phyloP scores from a whole-genome alignment of 2,113 vertebrate genomes.

The Gallinago undulata region DNA sequence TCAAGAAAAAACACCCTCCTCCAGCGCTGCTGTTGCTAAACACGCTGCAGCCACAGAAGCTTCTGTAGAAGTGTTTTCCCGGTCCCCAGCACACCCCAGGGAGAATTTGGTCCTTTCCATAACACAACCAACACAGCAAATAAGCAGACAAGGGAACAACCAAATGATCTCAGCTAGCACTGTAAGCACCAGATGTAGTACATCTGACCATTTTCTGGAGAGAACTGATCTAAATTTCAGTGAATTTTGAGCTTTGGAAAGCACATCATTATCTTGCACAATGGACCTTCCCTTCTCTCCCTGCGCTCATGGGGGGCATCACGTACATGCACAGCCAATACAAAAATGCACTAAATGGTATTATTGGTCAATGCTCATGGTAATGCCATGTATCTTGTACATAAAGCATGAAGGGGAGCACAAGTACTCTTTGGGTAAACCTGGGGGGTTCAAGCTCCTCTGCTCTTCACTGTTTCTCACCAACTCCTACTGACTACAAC shows the following conservation, averaged over 20 bases:
- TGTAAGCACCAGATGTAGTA: neutral
- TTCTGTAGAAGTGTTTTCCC: neutral
- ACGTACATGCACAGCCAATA: rapidly evolving
- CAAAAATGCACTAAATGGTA: neutral
- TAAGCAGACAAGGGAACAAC: neutral
- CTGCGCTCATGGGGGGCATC: neutral
- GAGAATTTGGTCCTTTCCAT: rapidly evolving
- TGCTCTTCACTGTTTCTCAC: neutral
- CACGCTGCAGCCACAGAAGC: neutral
- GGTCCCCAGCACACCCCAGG: neutral
- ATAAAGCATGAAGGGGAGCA: neutral
- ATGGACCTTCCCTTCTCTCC: neutral
- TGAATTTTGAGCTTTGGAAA: neutral
- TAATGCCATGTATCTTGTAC: too few relatives aligned
- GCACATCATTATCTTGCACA: neutral
- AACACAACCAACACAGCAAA: neutral
- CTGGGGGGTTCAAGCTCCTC: neutral
- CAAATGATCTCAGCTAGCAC: neutral
- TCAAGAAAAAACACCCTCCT: neutral
- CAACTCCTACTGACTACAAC: neutral
- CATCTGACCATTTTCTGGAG: neutral
- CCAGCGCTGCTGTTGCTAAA: neutral
- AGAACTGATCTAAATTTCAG: rapidly evolving
- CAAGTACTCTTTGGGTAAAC: neutral
- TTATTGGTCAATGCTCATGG: neutral